A percentile compares a stretch with the other conserved stretches of the same genome.
These are phyloP conservation scores for Riparia riparia DNA, from an alignment of 2,113 vertebrate genomes.

Conservation along the genomic window DNA sequence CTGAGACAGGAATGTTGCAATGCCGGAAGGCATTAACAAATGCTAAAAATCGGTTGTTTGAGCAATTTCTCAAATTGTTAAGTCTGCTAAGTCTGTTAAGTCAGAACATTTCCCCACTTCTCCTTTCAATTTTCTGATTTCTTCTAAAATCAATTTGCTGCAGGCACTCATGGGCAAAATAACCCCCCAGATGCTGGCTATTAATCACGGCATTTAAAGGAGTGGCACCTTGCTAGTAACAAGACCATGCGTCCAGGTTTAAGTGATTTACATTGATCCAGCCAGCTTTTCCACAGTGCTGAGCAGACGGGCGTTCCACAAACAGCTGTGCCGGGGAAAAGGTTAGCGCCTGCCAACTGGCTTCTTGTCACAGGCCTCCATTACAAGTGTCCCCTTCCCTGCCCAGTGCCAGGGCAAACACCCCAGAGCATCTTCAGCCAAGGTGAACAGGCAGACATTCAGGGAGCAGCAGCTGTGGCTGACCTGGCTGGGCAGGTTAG, in stretches of 20 bases:
- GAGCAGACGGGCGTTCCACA: neutral
- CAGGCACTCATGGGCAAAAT: neutral
- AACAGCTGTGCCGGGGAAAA: neutral
- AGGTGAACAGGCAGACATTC: fast-evolving
- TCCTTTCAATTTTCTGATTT: constrained; percentile 15
- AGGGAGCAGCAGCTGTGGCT: neutral
- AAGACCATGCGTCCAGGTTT: neutral
- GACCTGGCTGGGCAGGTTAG: neutral
- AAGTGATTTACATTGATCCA: constrained; percentile 27
- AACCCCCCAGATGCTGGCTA: neutral
- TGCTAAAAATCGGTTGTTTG: neutral
- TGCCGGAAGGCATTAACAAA: neutral
- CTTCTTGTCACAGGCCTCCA: neutral
- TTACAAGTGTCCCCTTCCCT: neutral
- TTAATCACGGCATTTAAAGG: neutral
- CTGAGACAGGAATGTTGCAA: fast-evolving
- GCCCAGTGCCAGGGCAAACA: neutral
- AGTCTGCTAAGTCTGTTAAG: too few relatives aligned
- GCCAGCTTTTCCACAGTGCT: neutral
- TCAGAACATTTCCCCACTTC: neutral
- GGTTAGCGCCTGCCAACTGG: neutral
- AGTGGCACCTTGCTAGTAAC: neutral
- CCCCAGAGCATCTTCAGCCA: neutral
- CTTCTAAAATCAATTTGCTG: constrained; percentile 9
- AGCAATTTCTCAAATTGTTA: neutral